Percentiles rank a stretch among this genome's conserved stretches.
phyloP scores from a whole-genome alignment of 2,888 invertebrate species.

The Trichacis sp. region DNA sequence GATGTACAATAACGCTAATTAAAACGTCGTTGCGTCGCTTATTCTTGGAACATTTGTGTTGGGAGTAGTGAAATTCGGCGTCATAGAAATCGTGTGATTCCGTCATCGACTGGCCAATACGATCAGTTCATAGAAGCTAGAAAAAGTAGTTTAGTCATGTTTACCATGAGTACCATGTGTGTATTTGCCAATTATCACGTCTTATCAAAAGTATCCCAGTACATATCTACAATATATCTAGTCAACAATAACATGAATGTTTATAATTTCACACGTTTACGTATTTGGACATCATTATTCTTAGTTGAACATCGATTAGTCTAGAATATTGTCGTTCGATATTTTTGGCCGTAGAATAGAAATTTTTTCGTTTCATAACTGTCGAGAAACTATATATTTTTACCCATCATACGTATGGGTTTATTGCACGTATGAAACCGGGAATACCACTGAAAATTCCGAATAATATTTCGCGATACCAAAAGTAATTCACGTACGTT shows the following conservation, averaged over 20 bases:
- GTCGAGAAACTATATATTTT: slow-evolving; percentile 3
- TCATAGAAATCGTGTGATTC: slow-evolving; percentile 44
- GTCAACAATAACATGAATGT: slow-evolving; percentile 32
- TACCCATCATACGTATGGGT: no score
- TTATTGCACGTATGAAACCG: background rate
- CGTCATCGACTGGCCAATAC: slow-evolving; percentile 42
- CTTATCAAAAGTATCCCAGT: slow-evolving; percentile 30
- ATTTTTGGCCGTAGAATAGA: slow-evolving; percentile 48
- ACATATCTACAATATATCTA: slow-evolving; percentile 34
- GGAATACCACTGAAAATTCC: background rate
- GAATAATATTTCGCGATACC: background rate
- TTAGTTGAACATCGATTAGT: slow-evolving; percentile 45
- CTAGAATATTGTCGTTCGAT: slow-evolving; percentile 44
- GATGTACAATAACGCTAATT: slow-evolving; percentile 23
- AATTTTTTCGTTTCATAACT: slow-evolving; percentile 25
- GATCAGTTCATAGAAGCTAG: slow-evolving; percentile 48
- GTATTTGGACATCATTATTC: slow-evolving; percentile 40
- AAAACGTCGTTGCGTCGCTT: slow-evolving; percentile 39
- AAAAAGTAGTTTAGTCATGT: slow-evolving; percentile 57
- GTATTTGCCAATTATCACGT: slow-evolving; percentile 39
- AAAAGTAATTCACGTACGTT: background rate
- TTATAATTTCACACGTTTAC: slow-evolving; percentile 25
- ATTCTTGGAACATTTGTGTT: slow-evolving; percentile 43
- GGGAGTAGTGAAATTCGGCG: slow-evolving; percentile 52
- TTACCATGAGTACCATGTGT: slow-evolving; percentile 45